Conservation (phyloP, 2,888 invertebrate species). For the Parnassius mnemosyne region DNA sequence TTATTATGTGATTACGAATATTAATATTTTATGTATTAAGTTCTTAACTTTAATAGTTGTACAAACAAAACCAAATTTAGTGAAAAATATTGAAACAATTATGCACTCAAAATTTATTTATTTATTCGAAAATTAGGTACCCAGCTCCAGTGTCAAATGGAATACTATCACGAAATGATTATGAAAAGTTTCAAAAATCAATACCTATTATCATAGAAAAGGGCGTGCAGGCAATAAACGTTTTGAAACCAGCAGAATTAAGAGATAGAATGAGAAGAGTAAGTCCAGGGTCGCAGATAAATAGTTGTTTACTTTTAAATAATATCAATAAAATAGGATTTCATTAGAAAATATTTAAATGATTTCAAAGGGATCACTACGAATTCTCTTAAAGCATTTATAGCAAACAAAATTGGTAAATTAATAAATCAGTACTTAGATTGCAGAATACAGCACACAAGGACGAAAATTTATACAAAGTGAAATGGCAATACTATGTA, state of each 20-base stretch:
- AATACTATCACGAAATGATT: slow-evolving; percentile 14
- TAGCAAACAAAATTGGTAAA: neutral
- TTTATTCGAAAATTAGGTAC: neutral
- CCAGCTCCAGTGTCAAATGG: slow-evolving; percentile 5
- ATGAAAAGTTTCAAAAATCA: slow-evolving; percentile 12
- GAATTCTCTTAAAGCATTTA: neutral
- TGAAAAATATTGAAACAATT: too few species aligned
- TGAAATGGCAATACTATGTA: slow-evolving; percentile 82
- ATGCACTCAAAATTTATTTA: too few species aligned
- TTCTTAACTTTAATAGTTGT: too few species aligned
- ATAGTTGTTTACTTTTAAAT: neutral
- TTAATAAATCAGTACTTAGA: slow-evolving; percentile 56
- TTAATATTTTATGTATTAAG: too few species aligned
- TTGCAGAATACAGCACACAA: slow-evolving; percentile 89
- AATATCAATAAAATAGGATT: too few species aligned
- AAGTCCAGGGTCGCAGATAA: neutral
- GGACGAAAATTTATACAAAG: slow-evolving; percentile 88
- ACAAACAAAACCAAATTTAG: too few species aligned
- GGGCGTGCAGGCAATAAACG: slow-evolving; percentile 5
- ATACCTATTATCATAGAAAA: slow-evolving; percentile 17
- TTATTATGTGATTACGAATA: too few species aligned
- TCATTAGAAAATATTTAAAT: too few species aligned
- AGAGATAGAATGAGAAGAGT: slow-evolving; percentile 17
- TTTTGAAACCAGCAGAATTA: slow-evolving; percentile 8
- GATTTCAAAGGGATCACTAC: too few species aligned